Evolutionary conservation across 2,888 invertebrate species (phyloP).

Genomic region (Oasisia sp.): DNA sequence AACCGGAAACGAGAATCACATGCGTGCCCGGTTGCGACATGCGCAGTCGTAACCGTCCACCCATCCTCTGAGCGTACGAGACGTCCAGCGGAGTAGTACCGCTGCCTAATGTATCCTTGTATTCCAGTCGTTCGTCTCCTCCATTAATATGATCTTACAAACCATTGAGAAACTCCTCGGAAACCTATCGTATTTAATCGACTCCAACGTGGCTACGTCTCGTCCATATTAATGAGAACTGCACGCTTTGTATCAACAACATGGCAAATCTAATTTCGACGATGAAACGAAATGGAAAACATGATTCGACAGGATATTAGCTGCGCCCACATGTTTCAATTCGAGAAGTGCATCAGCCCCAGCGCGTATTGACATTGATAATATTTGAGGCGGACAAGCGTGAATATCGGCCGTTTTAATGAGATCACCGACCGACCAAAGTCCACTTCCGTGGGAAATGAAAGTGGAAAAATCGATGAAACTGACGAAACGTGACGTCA

Average conservation of each 20-base stretch:
- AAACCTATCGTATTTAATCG: not conserved
- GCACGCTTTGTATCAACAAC: not conserved
- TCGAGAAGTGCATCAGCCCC: not conserved
- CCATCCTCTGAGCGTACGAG: too few species aligned
- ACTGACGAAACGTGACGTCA: not conserved
- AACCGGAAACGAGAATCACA: too few species aligned
- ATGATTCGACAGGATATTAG: not conserved
- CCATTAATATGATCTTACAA: not conserved
- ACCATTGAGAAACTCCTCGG: not conserved
- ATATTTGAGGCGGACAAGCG: not conserved
- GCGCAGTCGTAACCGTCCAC: too few species aligned
- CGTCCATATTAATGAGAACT: not conserved
- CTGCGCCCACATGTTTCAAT: not conserved
- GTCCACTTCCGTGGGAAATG: not conserved
- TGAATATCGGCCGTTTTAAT: too few species aligned
- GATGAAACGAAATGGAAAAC: slow-evolving; percentile 12
- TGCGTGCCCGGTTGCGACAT: too few species aligned
- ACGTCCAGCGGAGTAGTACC: too few species aligned
- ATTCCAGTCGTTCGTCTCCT: not conserved
- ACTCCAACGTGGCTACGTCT: not conserved
- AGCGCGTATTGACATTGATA: not conserved
- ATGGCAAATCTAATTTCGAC: slow-evolving; percentile 5
- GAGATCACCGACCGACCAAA: not conserved
- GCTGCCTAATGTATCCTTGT: not conserved
- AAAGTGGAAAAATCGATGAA: not conserved